Evolutionary conservation across 2,888 invertebrate species (phyloP), one percentile per base, ranked within the genome.

Genomic region (Polydrusus pterygomalis): DNA sequence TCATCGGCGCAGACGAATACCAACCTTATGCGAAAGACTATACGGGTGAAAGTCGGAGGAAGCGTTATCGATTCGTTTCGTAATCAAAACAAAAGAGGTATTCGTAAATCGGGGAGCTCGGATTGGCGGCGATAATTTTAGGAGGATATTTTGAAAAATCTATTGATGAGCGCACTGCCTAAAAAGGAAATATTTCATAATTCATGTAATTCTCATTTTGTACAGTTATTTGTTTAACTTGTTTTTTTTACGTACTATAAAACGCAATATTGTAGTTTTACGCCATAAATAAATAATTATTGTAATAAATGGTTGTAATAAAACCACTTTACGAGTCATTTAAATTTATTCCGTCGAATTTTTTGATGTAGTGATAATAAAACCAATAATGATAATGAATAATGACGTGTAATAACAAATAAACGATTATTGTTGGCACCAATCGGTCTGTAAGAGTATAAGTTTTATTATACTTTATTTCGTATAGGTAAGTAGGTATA

Each of bases 21-120:
- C 68, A 81, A 73, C 75, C 60, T 74, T 68, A 67, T 51, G 80
- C 74, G 67, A 79, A 80, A 51, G 17, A n/a, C 18, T 64, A 54
- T 78, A 80, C 76, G 68, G 76, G 25, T 17, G 18, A 80, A 63
- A 78, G 74, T 82, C 67, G 77, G 68, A n/a, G 67, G 62, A 43
- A 68, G 63, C 25, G 10, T 45, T 78, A 78, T 78, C 75, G 73
- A 72, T 77, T 76, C 15, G 70, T 72, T 69, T 75, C 79, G 72
- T 78, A 82, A 82, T 81, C 82, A 83, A 81, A 82, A 82, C 83
- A 83, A 83, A 81, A 80, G 67, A 73, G 73, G 67, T 43, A 73
- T 64, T 73, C 58, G 58, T 63, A n/a, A 49, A 64, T 63, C 45
- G 34, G n/a, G n/a, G 30, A 7, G 30, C 11, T 70, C 11, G 6